phyloP scores from a whole-genome alignment of 2,113 vertebrate genomes.

The Raja brachyura region DNA sequence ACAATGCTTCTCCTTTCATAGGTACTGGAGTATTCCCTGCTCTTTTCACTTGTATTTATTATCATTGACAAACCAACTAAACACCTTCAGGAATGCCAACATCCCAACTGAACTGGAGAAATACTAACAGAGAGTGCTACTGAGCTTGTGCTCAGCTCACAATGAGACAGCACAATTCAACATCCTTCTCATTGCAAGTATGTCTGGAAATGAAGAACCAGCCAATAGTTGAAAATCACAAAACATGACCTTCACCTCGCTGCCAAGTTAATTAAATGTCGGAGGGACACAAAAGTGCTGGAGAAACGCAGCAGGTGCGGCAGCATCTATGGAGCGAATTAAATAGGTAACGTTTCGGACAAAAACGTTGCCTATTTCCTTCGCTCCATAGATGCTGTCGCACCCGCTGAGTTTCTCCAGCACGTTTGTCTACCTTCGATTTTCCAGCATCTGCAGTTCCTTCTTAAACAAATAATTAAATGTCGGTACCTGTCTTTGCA shows the following conservation, averaged over 20 bases:
- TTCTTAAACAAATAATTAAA: not conserved
- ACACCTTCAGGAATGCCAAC: not conserved
- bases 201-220: not conserved
- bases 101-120: not conserved
- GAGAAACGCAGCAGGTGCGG: too few relatives aligned
- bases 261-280: not conserved
- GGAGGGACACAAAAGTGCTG: not conserved
- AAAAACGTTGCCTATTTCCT: too few relatives aligned
- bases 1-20: too few relatives aligned
- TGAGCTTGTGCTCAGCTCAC: not conserved
- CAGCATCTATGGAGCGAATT: too few relatives aligned
- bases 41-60: too few relatives aligned
- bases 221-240: not conserved
- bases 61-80: not conserved
- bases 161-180: not conserved
- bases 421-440: too few relatives aligned
- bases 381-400: too few relatives aligned
- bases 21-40: too few relatives aligned
- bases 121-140: not conserved
- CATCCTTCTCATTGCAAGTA: not conserved
- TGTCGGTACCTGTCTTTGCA: not conserved
- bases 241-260: not conserved
- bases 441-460: too few relatives aligned
- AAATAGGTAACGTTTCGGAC: too few relatives aligned
- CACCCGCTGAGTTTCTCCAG: too few relatives aligned